A percentile compares a stretch with the other conserved stretches of the same genome.
Conservation (phyloP, 2,888 invertebrate species). For the Limenitis camilla region DNA sequence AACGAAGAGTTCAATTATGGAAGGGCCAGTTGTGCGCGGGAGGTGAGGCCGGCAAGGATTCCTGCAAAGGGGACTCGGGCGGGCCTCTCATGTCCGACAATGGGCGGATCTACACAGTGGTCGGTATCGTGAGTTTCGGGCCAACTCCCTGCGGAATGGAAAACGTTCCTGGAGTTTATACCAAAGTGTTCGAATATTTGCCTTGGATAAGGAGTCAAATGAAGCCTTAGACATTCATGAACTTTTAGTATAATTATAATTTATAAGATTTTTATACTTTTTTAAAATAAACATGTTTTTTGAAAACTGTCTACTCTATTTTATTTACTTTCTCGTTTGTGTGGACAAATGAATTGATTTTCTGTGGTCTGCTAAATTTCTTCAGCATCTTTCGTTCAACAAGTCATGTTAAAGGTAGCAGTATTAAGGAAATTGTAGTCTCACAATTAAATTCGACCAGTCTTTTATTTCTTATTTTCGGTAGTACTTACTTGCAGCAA, state of each 20-base stretch:
- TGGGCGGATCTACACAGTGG: conserved; percentile 34
- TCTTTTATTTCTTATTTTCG: too few species aligned
- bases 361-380: too few species aligned
- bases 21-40: conserved; percentile 73
- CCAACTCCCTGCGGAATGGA: conserved; percentile 75
- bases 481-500: too few species aligned
- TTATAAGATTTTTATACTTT: conserved; percentile 5
- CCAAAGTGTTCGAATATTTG: conserved; percentile 71
- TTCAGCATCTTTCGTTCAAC: too few species aligned
- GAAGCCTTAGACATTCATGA: conserved; percentile 28
- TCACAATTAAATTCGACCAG: too few species aligned
- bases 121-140: conserved; percentile 78
- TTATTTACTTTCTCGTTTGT: too few species aligned
- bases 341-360: too few species aligned
- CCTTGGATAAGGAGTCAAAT: conserved; percentile 73
- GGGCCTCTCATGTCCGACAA: conserved; percentile 74
- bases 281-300: background rate
- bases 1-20: conserved; percentile 33
- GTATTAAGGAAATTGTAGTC: too few species aligned
- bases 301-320: background rate
- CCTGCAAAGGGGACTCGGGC: conserved; percentile 78
- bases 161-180: conserved; percentile 78
- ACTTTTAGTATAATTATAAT: background rate
- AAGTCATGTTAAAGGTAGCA: too few species aligned
- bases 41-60: conserved; percentile 71